Base-by-base conservation (phyloP, 2,888 invertebrate genomes). In the Melikaiella ostensackeni region DNA sequence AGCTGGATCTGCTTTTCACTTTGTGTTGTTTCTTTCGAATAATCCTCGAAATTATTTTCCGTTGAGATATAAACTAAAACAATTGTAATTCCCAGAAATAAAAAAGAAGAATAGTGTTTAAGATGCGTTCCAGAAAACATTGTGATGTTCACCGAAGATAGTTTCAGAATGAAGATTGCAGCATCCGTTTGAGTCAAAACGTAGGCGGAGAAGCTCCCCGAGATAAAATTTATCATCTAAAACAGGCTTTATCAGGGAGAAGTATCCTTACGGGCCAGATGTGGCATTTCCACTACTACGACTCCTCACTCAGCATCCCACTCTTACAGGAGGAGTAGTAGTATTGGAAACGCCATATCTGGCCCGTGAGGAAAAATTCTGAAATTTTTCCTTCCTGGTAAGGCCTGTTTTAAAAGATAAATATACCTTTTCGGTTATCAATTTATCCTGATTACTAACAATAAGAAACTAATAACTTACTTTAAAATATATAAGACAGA, bases 31-130 rank as follows among this genome's bases (percentile, higher is more conserved):
- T 33, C 35, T 24, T 63, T 63, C 2, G 35, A 64, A 19, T 79
- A 76, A 1, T 70, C 46, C 19, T 11, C 42, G 30, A n/a, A 50
- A 27, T 70, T 46, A 27, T 30, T 70, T 27, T 70, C n/a, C 27
- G 74, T 73, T 78, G 77, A 80, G 0, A 82, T 77, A 21, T 78
- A 78, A n/a, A 82, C n/a, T 19, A 79, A 77, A 19, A 80, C n/a
- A 61, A 80, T 75, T 21, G 79, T 77, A 73, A 75, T 79, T 5
- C 79, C 33, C 21, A 33, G 30, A 38, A 82, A 24, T 55, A 78
- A 79, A 46, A 82, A 80, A 64, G 57, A 75, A 38, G 80, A 19
- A 27, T 75, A 64, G 16, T 59, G n/a, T 11, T 33, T 75, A 55
- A 80, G 80, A 75, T 77, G 75, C 55, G 79, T 75, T n/a, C 77